These are phyloP conservation scores for Saccopteryx bilineata DNA, from an alignment of 2,113 vertebrate species.

Conservation along the genomic window DNA sequence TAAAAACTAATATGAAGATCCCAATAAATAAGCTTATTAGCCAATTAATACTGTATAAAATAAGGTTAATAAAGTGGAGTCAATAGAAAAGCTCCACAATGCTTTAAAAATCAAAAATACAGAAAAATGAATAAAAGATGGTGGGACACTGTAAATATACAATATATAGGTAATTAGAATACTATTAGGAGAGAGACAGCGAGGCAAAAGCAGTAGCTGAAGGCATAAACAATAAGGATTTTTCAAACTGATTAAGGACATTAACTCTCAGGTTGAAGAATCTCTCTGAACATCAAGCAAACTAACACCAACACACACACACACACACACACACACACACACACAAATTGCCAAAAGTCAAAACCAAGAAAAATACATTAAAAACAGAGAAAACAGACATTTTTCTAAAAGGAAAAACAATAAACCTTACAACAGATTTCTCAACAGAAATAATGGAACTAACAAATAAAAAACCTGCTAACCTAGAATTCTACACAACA, in stretches of 20 bases:
- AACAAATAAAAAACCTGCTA: neutral
- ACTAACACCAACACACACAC: neutral
- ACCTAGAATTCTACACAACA: neutral
- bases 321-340: neutral
- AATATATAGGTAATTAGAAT: neutral
- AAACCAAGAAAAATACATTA: neutral
- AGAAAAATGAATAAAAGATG: neutral
- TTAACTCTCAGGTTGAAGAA: neutral
- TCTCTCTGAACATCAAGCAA: neutral
- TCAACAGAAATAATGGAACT: slow-evolving; percentile 4
- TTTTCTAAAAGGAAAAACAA: neutral
- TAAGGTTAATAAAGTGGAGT: neutral
- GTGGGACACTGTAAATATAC: neutral
- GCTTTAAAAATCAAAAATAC: neutral
- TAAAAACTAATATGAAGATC: neutral
- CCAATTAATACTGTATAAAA: slow-evolving; percentile 4
- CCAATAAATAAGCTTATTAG: neutral
- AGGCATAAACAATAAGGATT: neutral
- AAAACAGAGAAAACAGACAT: neutral
- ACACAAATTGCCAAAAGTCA: neutral
- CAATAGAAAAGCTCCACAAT: neutral
- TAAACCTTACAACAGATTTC: neutral
- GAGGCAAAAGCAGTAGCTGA: slow-evolving; percentile 5
- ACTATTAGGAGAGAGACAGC: neutral
- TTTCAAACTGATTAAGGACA: neutral